phyloP scores from a whole-genome alignment of 2,797 vertebrate genomes.

The Bucorvus abyssinicus region DNA sequence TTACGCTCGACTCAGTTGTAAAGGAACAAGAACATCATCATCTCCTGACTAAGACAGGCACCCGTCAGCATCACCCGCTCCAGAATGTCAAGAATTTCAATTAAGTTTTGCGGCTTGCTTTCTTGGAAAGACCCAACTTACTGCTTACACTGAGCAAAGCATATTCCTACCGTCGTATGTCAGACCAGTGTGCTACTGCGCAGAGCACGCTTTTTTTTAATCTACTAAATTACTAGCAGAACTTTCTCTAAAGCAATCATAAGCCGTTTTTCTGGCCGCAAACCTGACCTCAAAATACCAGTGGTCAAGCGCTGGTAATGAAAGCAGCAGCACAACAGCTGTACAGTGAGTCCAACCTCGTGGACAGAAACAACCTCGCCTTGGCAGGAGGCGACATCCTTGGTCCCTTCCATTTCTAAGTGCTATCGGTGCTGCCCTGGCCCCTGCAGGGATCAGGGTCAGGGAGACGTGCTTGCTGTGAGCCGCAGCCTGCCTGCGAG shows the following conservation, averaged over 20 bases:
- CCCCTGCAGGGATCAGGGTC: fast-evolving
- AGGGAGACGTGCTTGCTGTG: neutral
- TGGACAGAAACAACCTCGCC: neutral
- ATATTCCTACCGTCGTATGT: neutral
- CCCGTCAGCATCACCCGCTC: neutral
- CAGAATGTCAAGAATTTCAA: neutral
- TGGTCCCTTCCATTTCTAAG: neutral
- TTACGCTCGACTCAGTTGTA: neutral
- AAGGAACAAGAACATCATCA: neutral
- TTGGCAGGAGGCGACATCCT: neutral
- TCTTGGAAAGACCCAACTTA: neutral
- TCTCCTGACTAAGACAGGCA: fast-evolving
- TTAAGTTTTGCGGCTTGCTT: neutral
- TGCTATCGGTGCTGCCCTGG: no score
- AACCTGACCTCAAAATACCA: neutral
- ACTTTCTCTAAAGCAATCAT: neutral
- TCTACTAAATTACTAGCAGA: neutral
- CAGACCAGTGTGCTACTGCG: neutral
- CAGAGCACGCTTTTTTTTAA: neutral
- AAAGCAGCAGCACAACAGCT: neutral
- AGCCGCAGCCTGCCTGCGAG: neutral
- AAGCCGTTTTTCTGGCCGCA: neutral
- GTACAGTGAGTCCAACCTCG: no score
- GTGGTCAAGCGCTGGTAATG: neutral
- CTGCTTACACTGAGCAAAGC: neutral